Base-by-base conservation (phyloP, 2,888 invertebrate genomes). In the Agonopterix alstromeriana region DNA sequence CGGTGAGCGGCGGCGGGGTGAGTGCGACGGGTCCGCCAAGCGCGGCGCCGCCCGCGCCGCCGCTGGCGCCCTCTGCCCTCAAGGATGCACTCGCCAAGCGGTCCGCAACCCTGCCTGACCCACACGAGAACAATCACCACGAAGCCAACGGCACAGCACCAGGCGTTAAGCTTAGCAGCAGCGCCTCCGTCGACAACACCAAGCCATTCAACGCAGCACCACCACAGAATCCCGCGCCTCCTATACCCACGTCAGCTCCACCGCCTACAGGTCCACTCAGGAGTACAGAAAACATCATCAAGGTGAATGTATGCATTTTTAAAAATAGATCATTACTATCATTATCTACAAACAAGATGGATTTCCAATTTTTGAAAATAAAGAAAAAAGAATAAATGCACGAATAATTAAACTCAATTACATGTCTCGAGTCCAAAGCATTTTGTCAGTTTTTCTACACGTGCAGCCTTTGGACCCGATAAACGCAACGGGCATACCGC, bases 1-100 rank as follows among this genome's bases (percentile, higher is more conserved):
- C 91, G 42, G 84, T 91, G 73, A 90, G 91, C 65, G 77, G 81
- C 53, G 67, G 75, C 61, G 91, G 91, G 67, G 90, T 70, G 61
- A 77, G 77, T 61, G 70, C 77, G 49, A 69, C 82, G 55, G 82
- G 81, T 48, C 73, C 84, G 56, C 82, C 85, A 49, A 63, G 63
- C 53, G 65, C 70, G 66, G 88, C 82, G 62, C 87, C 78, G 68
- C 89, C 82, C 56, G 90, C 79, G 70, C 90, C 85, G 53, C 73
- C 79, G 48, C 61, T 70, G 45, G 82, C 85, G 66, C 84, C 90
- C 54, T 82, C 90, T 50, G 78, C 85, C 58, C 84, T 90, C 67
- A 85, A 90, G 74, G 89, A 90, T 67, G 82, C 84, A 52, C 78
- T 86, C 54, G 73, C 82, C 41, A 82, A 90, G 63, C 82, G 89